Percentiles rank a stretch among this genome's conserved stretches.
These are phyloP conservation scores for Xestia xanthographa DNA, from an alignment of 2,888 invertebrate genomes.

Conservation along the genomic window DNA sequence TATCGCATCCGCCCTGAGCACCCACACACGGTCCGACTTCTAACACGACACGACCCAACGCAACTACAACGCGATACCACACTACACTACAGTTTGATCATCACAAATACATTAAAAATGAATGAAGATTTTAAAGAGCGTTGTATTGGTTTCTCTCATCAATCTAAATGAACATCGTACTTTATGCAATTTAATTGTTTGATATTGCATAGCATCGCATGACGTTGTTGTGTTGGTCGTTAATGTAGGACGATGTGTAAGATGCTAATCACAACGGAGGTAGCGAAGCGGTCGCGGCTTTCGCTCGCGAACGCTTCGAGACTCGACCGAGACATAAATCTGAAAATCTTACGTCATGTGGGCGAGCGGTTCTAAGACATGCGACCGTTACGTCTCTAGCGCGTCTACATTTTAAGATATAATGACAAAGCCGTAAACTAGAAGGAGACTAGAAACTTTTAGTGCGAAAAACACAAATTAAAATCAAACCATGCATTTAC, in stretches of 20 bases:
- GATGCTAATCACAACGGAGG: background rate
- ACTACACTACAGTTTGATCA: background rate
- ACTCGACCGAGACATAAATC: conserved; percentile 69
- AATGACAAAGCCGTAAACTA: conserved; percentile 47
- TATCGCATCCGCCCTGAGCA: background rate
- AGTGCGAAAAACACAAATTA: conserved; percentile 45
- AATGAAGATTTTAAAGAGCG: background rate
- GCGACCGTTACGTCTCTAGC: conserved; percentile 51
- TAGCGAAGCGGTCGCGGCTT: conserved; percentile 3
- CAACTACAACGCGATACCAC: background rate
- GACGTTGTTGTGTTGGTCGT: background rate
- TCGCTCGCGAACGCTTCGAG: conserved; percentile 4
- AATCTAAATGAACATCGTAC: background rate
- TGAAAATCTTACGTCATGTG: conserved; percentile 85
- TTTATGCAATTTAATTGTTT: background rate
- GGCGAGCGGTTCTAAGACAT: conserved; percentile 55
- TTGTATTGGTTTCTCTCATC: background rate
- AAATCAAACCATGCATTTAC: conserved; percentile 57
- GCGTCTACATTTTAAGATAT: conserved; percentile 13
- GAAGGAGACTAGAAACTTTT: conserved; percentile 43
- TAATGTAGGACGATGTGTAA: conserved; percentile 18
- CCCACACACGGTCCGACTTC: background rate
- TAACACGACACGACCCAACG: background rate
- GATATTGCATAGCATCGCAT: conserved; percentile 9
- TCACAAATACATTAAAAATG: background rate